Evolutionary conservation across 2,888 invertebrate species (phyloP).

Genomic region (Stenolophus ochropezus): DNA sequence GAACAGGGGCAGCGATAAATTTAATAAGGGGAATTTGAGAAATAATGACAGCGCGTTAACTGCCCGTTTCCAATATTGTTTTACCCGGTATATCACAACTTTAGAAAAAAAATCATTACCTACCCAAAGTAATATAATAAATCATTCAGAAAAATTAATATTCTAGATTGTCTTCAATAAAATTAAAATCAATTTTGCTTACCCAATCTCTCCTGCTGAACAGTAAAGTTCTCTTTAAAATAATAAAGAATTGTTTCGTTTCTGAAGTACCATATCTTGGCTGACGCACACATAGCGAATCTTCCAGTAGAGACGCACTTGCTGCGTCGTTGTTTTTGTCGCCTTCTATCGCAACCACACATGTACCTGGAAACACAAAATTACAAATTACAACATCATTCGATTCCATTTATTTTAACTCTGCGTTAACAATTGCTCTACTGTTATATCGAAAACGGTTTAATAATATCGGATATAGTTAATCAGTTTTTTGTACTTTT

Average conservation of each 20-base stretch:
- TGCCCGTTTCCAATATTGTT: background rate
- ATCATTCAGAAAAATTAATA: background rate
- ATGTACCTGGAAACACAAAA: constrained; percentile 70
- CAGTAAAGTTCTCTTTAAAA: constrained; percentile 87
- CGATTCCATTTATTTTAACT: background rate
- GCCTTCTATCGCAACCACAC: constrained; percentile 77
- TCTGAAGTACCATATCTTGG: constrained; percentile 89
- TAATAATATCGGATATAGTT: too few relatives aligned
- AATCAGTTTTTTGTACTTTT: too few relatives aligned
- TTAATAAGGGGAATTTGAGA: too few relatives aligned
- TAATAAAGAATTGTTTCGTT: constrained; percentile 89
- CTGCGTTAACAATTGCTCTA: too few relatives aligned
- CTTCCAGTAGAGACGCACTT: constrained; percentile 81
- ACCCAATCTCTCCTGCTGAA: constrained; percentile 95
- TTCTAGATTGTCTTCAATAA: background rate
- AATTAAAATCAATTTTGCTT: constrained; percentile 67
- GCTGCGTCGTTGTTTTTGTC: constrained; percentile 80
- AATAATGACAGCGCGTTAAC: too few relatives aligned
- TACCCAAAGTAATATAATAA: background rate
- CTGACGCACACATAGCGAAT: constrained; percentile 77
- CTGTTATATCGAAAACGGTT: too few relatives aligned
- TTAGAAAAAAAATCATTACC: too few relatives aligned
- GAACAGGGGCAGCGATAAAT: too few relatives aligned
- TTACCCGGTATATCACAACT: background rate
- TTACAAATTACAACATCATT: background rate